A percentile compares a stretch with the other conserved stretches of the same genome.
phyloP scores from a whole-genome alignment of 2,113 vertebrate species.

The Sorex fumeus region DNA sequence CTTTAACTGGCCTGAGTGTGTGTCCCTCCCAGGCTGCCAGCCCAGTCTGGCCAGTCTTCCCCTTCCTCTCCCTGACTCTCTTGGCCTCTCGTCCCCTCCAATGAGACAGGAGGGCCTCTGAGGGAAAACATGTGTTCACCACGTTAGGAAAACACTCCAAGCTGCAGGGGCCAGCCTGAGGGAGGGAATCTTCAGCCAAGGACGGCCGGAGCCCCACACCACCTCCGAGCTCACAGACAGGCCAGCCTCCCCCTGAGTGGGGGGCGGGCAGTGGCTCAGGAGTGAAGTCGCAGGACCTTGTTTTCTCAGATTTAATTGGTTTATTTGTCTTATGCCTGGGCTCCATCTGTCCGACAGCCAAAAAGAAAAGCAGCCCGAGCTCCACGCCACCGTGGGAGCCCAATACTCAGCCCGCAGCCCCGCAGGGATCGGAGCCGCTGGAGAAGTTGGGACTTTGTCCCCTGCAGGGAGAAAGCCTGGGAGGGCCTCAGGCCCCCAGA shows the following conservation, averaged over 20 bases:
- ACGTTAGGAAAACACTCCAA: conserved; percentile 94
- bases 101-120: conserved; percentile 87
- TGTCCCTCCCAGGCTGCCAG: background rate
- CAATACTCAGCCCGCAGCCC: conserved; percentile 53
- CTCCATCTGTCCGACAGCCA: conserved; percentile 90
- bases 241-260: conserved; percentile 81
- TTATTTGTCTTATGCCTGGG: conserved; percentile 92
- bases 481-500: background rate
- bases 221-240: conserved; percentile 57
- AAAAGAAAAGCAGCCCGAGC: conserved; percentile 78
- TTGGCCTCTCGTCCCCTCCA: conserved; percentile 67
- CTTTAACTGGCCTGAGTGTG: background rate
- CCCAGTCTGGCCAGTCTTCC: background rate
- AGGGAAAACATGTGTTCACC: conserved; percentile 97
- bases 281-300: conserved; percentile 85
- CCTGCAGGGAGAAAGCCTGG: background rate
- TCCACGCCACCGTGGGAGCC: conserved; percentile 86
- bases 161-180: conserved; percentile 83
- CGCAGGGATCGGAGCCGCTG: background rate
- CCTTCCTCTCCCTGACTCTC: conserved; percentile 48
- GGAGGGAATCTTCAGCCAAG: conserved; percentile 75
- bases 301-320: conserved; percentile 95
- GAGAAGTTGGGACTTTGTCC: conserved; percentile 42
- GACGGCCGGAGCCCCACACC: conserved; percentile 61
- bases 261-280: conserved; percentile 85